phyloP scores from a whole-genome alignment of 2,797 vertebrate species.

The Garrulus glandarius region DNA sequence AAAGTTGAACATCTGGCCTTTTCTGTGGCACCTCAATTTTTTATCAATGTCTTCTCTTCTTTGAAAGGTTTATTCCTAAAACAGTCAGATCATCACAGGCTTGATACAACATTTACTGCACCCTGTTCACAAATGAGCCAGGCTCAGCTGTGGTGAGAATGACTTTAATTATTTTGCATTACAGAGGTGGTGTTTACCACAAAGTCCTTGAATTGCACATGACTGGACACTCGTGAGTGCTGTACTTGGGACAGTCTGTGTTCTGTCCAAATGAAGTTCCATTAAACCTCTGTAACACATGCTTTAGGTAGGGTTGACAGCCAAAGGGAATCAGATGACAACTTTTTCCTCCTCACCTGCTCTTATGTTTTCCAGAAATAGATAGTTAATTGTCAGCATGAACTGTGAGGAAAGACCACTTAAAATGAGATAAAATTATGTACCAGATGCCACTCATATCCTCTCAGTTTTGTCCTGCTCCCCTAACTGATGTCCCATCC shows the following conservation, averaged over 20 bases:
- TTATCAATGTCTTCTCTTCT: conserved; percentile 29
- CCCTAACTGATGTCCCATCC: not conserved
- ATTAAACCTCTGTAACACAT: not conserved
- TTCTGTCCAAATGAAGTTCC: not conserved
- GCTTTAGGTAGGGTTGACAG: not conserved
- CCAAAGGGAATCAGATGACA: not conserved
- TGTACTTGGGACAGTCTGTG: not conserved
- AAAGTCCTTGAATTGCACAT: not conserved
- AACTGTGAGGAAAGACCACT: not conserved
- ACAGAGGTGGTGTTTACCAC: not conserved
- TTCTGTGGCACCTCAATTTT: conserved; percentile 57
- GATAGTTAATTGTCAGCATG: not conserved
- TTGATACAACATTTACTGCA: conserved; percentile 12
- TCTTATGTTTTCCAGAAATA: not conserved
- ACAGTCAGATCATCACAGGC: conserved; percentile 20
- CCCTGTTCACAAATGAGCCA: not conserved
- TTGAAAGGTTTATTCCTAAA: conserved; percentile 36
- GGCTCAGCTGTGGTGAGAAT: not conserved
- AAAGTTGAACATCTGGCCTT: conserved; percentile 68
- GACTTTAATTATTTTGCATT: not conserved
- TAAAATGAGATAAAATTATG: not conserved
- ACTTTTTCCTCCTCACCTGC: not conserved
- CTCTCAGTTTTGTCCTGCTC: not conserved
- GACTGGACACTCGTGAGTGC: not conserved
- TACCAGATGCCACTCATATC: not conserved